Evolutionary conservation across 2,888 invertebrate genomes (phyloP), one percentile per base, ranked within the genome.

Genomic region (Nemoura dubitans): DNA sequence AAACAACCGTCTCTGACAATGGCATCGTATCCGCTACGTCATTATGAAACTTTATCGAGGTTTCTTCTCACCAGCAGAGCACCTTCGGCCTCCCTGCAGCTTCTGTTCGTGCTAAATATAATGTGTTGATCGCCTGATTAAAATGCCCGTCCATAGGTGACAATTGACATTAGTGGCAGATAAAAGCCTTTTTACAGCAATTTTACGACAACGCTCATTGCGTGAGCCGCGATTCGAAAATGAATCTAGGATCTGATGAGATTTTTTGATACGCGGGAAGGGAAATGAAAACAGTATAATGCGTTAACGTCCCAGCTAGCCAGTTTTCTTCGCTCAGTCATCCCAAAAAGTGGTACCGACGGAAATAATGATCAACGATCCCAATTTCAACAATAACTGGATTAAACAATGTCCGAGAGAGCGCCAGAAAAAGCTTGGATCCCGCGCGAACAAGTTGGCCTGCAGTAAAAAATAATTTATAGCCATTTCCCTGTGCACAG

Each of bases 401-500:
- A 59, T 59, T 59, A 59, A 59, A 59, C 59, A 7, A 59, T 59
- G 59, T 59, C 59, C 59, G 21, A 59, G 59, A 3, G 59, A 10
- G 59, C 16, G 59, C 10, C 3, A 59, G 59, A 59, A 59, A 59
- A 59, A 59, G 21, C 59, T 21, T 21, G 59, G 21, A 2, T 59
- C 21, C 21, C 21, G 21, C 10, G 16, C 59, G 59, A 59, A 59
- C 59, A 59, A 59, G 59, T 21, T 59, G 59, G 59, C 21, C 59
- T 10, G 59, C 16, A 59, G 59, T 59, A 59, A 59, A 59, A 59
- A 59, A 10, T 59, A 59, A 59, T 59, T 59, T 59, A 59, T 59
- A 59, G 59, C 59, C 59, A 59, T 59, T 59, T 59, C 59, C 59
- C 59, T 59, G 59, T 59, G 36, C 36, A 36, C 36, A n/a, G n/a